Evolutionary conservation across 2,113 vertebrate species (phyloP), one percentile per base, ranked within the genome.

Genomic region (Trogon melanurus): DNA sequence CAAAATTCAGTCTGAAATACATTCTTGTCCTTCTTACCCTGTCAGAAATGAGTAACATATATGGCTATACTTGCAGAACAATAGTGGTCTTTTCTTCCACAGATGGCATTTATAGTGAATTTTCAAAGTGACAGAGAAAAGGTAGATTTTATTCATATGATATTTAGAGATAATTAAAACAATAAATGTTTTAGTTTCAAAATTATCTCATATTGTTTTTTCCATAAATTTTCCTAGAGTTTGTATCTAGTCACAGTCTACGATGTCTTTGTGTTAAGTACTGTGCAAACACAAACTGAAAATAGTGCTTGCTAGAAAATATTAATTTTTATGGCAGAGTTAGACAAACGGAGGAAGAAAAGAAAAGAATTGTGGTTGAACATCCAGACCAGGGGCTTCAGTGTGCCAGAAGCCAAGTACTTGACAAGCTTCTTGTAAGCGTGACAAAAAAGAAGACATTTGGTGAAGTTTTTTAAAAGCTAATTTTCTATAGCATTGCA

Each of bases 1-100:
- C 19, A 89, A 94, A 92, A 94, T 81, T 95, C 47, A 85, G 73
- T 75, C 47, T 83, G 73, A 94, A 91, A 81, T 72, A 4, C 10
- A 88, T 27, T 4, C 22, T 89, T 54, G 9, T 50, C 15, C 16
- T 78, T 84, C 64, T 70, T 58, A 54, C 20, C 27, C 45, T 65
- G 23, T 30, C 87, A 61, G 32, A 94, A 79, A 1, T 64, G 16
- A 26, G 12, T 54, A 67, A 89, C 16, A 18, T 15, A 38, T 26
- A 27, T 38, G 11, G 26, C 21, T 67, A 23, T 53, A 17, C 9
- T 57, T 72, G n/a, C 26, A 16, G n/a, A 76, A n/a, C 23, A 76
- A 9, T 38, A 48, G 27, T 8, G 57, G 2, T 22, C 2, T 89
- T 91, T 82, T 72, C 45, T 85, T 16, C 36, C 8, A 50, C 16